Evolutionary conservation across 1,140 invertebrate species (phyloP), one percentile per base, ranked within the genome.

Genomic region (Zaprionus inermis): DNA sequence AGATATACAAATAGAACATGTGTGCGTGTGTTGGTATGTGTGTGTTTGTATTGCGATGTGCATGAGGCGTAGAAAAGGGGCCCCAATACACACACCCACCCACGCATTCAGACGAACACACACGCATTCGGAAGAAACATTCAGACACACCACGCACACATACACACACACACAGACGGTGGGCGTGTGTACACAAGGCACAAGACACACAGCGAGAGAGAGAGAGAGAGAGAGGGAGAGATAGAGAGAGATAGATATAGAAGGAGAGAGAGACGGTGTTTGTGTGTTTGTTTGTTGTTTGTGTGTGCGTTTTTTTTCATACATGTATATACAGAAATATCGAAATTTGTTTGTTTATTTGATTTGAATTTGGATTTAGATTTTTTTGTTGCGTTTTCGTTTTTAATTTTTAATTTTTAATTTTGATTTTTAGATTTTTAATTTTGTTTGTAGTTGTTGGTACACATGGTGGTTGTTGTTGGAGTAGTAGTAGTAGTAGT

Each of bases 381-480:
- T 72, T 66, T 51, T 20, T 5, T 52, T 57, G 57, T 69, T 12
- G 44, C 58, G 44, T 61, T 77, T 78, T 69, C 32, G n/a, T n/a
- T n/a, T n/a, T n/a, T n/a, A 44, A 49, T 63, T 63, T 54, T 54
- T 16, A 55, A 44, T 44, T 61, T 36, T 61, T 61, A 32, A 72
- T 76, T 60, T 56, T 58, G 58, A 28, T 77, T 71, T n/a, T 36
- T 36, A 46, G 16, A 58, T 61, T 60, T 66, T 77, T 56, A 51
- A 63, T 74, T 68, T 55, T 68, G 80, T 77, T 65, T 78, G 67
- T 58, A 83, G 72, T 73, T 49, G 68, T 72, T 85, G 41, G 58
- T 60, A 60, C 58, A 49, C 41, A n/a, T 60, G n/a, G 24, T 69
- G 46, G 32, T 71, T 38, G 46, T 76, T 69, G 55, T 83, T 72